Conservation (phyloP, 2,888 invertebrate species). For the Trichogramma dendrolimi region DNA sequence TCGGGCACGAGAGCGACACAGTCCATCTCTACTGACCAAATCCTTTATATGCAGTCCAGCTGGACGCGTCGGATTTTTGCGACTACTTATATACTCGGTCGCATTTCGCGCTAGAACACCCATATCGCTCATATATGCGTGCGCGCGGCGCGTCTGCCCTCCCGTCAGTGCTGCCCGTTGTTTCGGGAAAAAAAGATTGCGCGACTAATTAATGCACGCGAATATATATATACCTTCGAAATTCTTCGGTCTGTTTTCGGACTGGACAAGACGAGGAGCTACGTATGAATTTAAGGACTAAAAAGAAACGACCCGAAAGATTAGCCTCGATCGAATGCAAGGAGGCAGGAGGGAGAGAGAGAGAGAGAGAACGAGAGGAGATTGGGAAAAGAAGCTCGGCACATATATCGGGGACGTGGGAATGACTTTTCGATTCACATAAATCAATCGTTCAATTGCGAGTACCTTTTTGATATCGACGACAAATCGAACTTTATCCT, state of each 20-base stretch:
- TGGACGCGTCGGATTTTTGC: too few species aligned
- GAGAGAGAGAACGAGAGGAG: conserved; percentile 20
- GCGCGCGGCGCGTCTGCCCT: neutral
- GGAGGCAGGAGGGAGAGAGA: conserved; percentile 19
- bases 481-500: conserved; percentile 22
- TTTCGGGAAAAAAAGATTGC: conserved; percentile 23
- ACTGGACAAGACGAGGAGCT: too few species aligned
- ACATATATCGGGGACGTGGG: conserved; percentile 23
- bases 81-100: too few species aligned
- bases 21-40: too few species aligned
- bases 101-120: conserved; percentile 34
- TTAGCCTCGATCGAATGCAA: conserved; percentile 25
- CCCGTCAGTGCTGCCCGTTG: too few species aligned
- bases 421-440: conserved; percentile 24
- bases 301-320: conserved; percentile 22
- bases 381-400: conserved; percentile 16
- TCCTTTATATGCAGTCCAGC: too few species aligned
- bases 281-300: conserved; percentile 11
- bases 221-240: conserved; percentile 12
- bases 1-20: too few species aligned
- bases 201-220: conserved; percentile 30
- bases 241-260: too few species aligned
- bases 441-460: conserved; percentile 26
- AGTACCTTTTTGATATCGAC: conserved; percentile 16
- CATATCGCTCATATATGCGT: conserved; percentile 34